Evolutionary conservation across 2,797 vertebrate species (phyloP).

Genomic region (Balearica regulorum): DNA sequence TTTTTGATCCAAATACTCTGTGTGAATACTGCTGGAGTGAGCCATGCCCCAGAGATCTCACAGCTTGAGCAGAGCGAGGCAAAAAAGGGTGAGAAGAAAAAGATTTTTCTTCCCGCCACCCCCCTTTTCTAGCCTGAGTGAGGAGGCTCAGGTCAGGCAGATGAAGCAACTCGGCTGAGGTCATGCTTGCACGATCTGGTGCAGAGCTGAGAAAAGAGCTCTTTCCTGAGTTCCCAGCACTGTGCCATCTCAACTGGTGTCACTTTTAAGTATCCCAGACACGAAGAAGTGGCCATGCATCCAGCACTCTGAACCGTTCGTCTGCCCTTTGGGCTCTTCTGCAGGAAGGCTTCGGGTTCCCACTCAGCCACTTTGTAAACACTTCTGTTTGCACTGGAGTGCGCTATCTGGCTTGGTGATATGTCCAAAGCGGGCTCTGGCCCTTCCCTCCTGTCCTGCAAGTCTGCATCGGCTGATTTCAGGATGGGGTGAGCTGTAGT

Average conservation of each 20-base stretch:
- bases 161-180: neutral
- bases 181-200: neutral
- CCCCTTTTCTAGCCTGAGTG: neutral
- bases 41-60: neutral
- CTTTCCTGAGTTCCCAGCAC: neutral
- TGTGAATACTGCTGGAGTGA: neutral
- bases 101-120: neutral
- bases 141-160: neutral
- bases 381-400: rapidly evolving
- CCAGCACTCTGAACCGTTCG: neutral
- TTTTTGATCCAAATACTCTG: neutral
- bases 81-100: neutral
- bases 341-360: neutral
- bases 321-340: neutral
- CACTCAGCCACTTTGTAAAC: neutral
- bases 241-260: neutral
- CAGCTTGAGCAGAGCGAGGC: neutral
- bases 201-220: neutral
- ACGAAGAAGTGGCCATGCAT: rapidly evolving
- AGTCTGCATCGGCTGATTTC: neutral
- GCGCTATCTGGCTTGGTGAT: neutral
- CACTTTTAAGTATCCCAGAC: neutral
- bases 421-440: rapidly evolving
- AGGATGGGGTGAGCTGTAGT: neutral
- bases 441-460: neutral